Conservation (phyloP, 1,140 invertebrate genomes). For the Formica exsecta region DNA sequence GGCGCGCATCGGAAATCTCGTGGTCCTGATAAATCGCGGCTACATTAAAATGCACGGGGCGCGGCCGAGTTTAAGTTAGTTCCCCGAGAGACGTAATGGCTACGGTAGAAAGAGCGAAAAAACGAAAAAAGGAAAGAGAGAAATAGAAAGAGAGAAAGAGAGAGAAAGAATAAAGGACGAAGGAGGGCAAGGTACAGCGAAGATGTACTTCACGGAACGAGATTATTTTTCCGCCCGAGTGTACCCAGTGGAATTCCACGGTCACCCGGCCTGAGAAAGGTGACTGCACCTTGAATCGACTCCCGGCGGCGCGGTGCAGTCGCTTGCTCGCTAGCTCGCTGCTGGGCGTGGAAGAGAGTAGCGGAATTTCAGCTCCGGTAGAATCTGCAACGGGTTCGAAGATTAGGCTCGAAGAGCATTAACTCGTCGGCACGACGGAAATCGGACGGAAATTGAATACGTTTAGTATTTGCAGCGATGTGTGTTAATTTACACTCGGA, state of each 20-base stretch:
- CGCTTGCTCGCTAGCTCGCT: conserved; percentile 16
- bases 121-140: neutral
- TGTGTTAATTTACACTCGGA: conserved; percentile 18
- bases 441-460: conserved; percentile 56
- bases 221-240: conserved; percentile 78
- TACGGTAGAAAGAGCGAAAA: conserved; percentile 5
- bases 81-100: conserved; percentile 56
- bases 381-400: conserved; percentile 54
- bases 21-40: conserved; percentile 51
- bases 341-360: conserved; percentile 64
- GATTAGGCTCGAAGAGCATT: conserved; percentile 58
- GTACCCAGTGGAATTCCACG: conserved; percentile 80
- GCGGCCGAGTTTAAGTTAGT: conserved; percentile 64
- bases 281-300: conserved; percentile 81
- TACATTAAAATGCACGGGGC: conserved; percentile 64
- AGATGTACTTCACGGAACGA: conserved; percentile 69
- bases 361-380: conserved; percentile 67
- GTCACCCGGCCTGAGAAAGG: conserved; percentile 78
- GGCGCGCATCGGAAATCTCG: conserved; percentile 40
- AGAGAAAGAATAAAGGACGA: neutral
- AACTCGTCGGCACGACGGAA: conserved; percentile 37
- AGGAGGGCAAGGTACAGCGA: conserved; percentile 49
- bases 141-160: neutral
- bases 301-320: conserved; percentile 48
- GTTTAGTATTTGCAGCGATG: conserved; percentile 37